These are phyloP conservation scores for Austrofundulus limnaeus DNA, from an alignment of 2,113 vertebrate genomes.

Conservation along the genomic window DNA sequence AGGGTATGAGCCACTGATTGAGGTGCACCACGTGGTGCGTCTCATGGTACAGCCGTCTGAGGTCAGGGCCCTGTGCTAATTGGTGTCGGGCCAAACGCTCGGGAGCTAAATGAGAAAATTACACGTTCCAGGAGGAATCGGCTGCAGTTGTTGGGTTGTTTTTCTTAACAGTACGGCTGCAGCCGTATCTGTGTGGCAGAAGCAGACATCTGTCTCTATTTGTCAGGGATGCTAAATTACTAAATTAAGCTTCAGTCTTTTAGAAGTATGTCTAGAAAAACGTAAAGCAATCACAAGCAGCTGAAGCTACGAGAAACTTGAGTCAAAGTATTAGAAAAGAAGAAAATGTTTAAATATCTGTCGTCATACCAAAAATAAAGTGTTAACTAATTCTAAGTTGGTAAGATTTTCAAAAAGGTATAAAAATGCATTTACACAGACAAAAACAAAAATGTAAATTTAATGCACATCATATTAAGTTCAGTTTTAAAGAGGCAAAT, in stretches of 20 bases:
- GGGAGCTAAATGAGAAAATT: constrained; percentile 83
- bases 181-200: constrained; percentile 48
- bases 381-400: too few relatives aligned
- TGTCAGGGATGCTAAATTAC: constrained; percentile 21
- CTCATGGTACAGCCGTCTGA: constrained; percentile 58
- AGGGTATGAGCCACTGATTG: constrained; percentile 72
- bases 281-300: neutral
- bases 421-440: too few relatives aligned
- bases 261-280: constrained; percentile 19
- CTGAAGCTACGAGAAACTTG: too few relatives aligned
- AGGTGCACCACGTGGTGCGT: constrained; percentile 59
- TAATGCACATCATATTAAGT: too few relatives aligned
- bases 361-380: too few relatives aligned
- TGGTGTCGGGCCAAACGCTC: constrained; percentile 77
- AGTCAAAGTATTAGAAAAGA: too few relatives aligned
- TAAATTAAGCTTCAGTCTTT: constrained; percentile 38
- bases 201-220: constrained; percentile 54
- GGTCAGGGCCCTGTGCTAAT: constrained; percentile 81
- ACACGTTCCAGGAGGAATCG: constrained; percentile 78
- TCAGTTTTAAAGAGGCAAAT: too few relatives aligned
- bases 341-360: too few relatives aligned
- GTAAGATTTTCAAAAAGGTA: too few relatives aligned
- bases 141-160: constrained; percentile 67
- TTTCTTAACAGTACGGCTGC: constrained; percentile 64
- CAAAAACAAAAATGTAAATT: too few relatives aligned